Percentiles rank a stretch among this genome's conserved stretches.
Evolutionary conservation across 2,113 vertebrate species (phyloP).

Genomic region (Silurus glanis): DNA sequence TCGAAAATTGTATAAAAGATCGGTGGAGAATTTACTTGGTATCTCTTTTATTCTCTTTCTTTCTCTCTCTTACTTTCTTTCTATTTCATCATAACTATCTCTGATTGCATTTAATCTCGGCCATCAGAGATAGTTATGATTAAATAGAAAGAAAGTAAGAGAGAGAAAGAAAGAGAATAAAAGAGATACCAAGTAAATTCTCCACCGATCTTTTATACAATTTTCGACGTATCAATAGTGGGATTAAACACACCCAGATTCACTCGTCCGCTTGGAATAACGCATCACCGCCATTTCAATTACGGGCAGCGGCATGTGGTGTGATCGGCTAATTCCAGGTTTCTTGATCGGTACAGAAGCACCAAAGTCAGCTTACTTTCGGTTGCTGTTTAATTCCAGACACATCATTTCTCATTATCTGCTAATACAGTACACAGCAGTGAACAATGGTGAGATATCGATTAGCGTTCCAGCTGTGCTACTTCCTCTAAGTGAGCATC

Average conservation of each 20-base stretch:
- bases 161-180: conserved; percentile 1
- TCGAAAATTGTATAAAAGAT: background rate
- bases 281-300: conserved; percentile 32
- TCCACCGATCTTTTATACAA: background rate
- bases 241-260: background rate
- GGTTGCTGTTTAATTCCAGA: conserved; percentile 20
- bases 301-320: background rate
- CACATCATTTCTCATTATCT: conserved; percentile 14
- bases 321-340: conserved; percentile 34
- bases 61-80: background rate
- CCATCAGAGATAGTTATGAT: conserved; percentile 34
- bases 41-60: background rate
- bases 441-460: conserved; percentile 13
- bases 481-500: background rate
- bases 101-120: conserved; percentile 23
- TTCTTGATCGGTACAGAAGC: conserved; percentile 38
- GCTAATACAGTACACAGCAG: conserved; percentile 34
- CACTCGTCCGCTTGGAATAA: conserved; percentile 22
- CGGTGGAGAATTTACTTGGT: background rate
- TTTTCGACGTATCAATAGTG: background rate
- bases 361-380: conserved; percentile 10
- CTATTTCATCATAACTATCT: conserved; percentile 37
- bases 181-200: background rate
- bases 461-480: conserved; percentile 28
- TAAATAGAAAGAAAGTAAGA: conserved; percentile 20